These are phyloP conservation scores for Dendronephthya gigantea DNA, from an alignment of 64 coral and sea anemone species.

Conservation along the genomic window DNA sequence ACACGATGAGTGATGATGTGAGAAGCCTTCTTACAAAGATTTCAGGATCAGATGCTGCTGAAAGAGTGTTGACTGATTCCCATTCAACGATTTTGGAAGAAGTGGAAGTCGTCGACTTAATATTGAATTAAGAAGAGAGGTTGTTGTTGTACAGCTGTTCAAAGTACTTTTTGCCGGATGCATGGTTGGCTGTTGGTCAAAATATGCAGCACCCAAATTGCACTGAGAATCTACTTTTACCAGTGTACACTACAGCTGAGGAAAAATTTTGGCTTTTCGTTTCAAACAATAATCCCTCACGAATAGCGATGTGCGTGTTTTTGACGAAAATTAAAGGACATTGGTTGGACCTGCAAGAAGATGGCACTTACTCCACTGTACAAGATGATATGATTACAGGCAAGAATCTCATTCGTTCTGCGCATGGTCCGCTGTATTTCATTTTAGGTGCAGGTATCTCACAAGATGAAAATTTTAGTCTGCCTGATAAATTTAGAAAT, in stretches of 20 bases:
- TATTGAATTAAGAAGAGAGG: neutral
- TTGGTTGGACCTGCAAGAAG: slow-evolving; percentile 25
- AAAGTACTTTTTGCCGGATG: slow-evolving; percentile 1
- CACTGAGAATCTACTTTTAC: slow-evolving; percentile 1
- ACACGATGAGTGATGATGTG: neutral
- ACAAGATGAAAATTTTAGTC: too few species aligned
- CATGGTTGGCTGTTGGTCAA: slow-evolving; percentile 28
- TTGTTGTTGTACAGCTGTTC: neutral
- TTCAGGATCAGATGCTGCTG: slow-evolving; percentile 21
- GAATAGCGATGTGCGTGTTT: slow-evolving; percentile 2
- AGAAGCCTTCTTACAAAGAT: slow-evolving; percentile 4
- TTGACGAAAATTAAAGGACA: slow-evolving; percentile 14
- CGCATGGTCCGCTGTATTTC: neutral
- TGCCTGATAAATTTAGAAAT: too few species aligned
- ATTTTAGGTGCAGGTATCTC: neutral
- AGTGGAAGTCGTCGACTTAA: slow-evolving; percentile 20
- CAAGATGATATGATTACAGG: neutral
- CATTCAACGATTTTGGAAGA: slow-evolving; percentile 19
- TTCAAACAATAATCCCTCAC: neutral
- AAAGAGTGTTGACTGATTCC: neutral
- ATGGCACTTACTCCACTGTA: slow-evolving; percentile 14
- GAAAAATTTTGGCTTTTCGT: slow-evolving; percentile 36
- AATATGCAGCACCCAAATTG: slow-evolving; percentile 24
- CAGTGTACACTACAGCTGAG: slow-evolving; percentile 25
- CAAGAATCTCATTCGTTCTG: neutral